Evolutionary conservation across 2,888 invertebrate species (phyloP), one percentile per base, ranked within the genome.

Genomic region (Epicampocera succincta): DNA sequence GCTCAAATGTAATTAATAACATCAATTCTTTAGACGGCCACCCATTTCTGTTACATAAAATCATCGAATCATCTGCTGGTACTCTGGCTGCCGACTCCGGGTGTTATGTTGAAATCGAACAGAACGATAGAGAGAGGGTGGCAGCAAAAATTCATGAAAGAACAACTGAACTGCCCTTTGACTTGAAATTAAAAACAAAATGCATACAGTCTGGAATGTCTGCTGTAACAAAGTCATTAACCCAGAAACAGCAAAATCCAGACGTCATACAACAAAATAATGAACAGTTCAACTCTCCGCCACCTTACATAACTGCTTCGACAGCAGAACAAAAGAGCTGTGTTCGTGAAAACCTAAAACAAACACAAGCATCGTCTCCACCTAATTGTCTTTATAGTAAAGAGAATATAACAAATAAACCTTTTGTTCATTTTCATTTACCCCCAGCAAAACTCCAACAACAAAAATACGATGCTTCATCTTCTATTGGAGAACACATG

Each of bases 181-280:
- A 54, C 17, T 54, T 33, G 29, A 66, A 48, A 60, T 58, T 54
- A 21, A 69, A 66, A 48, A 65, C 60, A 50, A 71, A 71, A 71
- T 82, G 74, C 78, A 78, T 71, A 66, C 74, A 80, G 71, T 74
- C 79, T 71, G 74, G 52, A 56, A 63, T 74, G 61, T 71, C 76
- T 79, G 68, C 58, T 60, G 29, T 85, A 63, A 84, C 80, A 84
- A 87, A 88, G 89, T 88, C 88, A 86, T 88, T 88, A 88, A 88
- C 88, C 88, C 85, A 87, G 80, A 85, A 83, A 78, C 66, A 83
- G 63, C 82, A 74, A 65, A 60, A 75, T n/a, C 71, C 84, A 68
- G 73, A 74, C 85, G 81, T 69, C 77, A 84, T 42, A 84, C 79
- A 73, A 61, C 15, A 11, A 56, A 82, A 40, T 44, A 17, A 61